A percentile compares a stretch with the other conserved stretches of the same genome.
Evolutionary conservation across 2,113 vertebrate genomes (phyloP).

Genomic region (Ceratotherium simum): DNA sequence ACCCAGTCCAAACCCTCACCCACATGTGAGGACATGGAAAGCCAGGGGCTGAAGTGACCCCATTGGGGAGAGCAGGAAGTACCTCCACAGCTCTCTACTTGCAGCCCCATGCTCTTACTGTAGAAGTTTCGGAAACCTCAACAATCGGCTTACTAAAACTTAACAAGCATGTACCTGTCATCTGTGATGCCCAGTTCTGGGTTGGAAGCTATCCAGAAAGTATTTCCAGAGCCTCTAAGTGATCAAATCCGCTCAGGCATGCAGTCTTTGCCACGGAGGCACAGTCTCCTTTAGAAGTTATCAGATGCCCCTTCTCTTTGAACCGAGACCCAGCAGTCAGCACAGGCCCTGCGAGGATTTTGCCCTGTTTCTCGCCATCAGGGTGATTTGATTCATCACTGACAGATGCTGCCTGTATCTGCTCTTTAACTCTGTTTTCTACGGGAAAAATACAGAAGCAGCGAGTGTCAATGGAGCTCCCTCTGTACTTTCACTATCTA

Average conservation of each 20-base stretch:
- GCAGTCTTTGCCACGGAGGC: neutral
- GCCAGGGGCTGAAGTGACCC: too few relatives aligned
- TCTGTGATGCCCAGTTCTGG: neutral
- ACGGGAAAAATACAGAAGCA: fast-evolving
- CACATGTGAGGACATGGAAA: fast-evolving
- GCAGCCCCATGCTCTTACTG: neutral
- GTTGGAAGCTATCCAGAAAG: neutral
- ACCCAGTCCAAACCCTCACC: neutral
- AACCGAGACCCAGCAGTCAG: neutral
- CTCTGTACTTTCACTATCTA: neutral
- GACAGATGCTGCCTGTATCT: too few relatives aligned
- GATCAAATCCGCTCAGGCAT: fast-evolving
- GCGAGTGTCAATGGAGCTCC: fast-evolving
- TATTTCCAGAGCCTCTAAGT: neutral
- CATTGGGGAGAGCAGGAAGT: neutral
- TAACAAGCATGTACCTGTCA: neutral
- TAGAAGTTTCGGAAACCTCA: neutral
- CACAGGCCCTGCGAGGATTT: neutral
- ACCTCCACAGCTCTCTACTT: too few relatives aligned
- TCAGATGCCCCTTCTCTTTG: neutral
- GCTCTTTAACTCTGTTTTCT: neutral
- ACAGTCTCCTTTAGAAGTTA: neutral
- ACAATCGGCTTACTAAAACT: neutral
- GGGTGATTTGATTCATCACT: neutral
- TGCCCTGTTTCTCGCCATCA: neutral